These are phyloP conservation scores for Drosophila kurseongensis DNA, from an alignment of 1,140 invertebrate species.

Conservation along the genomic window DNA sequence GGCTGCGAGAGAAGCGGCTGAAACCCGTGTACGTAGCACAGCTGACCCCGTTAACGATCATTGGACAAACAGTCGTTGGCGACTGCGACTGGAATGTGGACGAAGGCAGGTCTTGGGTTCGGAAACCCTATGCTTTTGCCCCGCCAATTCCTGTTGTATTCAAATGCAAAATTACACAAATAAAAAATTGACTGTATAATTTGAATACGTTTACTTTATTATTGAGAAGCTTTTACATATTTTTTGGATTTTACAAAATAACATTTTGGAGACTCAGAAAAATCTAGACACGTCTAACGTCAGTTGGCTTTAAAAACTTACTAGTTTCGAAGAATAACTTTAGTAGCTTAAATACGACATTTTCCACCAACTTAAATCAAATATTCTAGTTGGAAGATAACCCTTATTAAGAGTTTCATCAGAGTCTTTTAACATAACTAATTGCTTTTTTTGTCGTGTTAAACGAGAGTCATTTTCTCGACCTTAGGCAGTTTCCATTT, in stretches of 20 bases:
- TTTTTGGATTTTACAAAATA: too few relatives aligned
- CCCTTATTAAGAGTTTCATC: too few relatives aligned
- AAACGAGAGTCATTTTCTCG: constrained; percentile 1
- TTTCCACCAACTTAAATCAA: too few relatives aligned
- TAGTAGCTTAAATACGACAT: too few relatives aligned
- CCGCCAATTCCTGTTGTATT: not conserved
- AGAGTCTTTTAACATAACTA: too few relatives aligned
- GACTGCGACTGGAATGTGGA: constrained; percentile 51
- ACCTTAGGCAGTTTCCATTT: constrained; percentile 35
- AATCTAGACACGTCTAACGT: too few relatives aligned
- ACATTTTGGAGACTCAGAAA: too few relatives aligned
- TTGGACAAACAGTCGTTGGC: constrained; percentile 55
- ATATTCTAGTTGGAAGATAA: too few relatives aligned
- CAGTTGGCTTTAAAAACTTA: too few relatives aligned
- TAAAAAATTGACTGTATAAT: not conserved
- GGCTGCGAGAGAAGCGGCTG: constrained; percentile 11
- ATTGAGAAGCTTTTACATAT: too few relatives aligned
- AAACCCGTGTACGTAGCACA: constrained; percentile 44
- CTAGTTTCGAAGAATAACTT: too few relatives aligned
- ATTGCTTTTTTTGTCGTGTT: not conserved
- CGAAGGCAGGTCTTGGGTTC: constrained; percentile 11
- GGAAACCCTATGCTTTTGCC: constrained; percentile 27
- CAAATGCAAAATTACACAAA: constrained; percentile 5
- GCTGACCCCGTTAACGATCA: constrained; percentile 67
- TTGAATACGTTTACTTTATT: too few relatives aligned